Evolutionary conservation across 1,140 invertebrate species (phyloP), one percentile per base, ranked within the genome.

Genomic region (Steinernema feltiae): DNA sequence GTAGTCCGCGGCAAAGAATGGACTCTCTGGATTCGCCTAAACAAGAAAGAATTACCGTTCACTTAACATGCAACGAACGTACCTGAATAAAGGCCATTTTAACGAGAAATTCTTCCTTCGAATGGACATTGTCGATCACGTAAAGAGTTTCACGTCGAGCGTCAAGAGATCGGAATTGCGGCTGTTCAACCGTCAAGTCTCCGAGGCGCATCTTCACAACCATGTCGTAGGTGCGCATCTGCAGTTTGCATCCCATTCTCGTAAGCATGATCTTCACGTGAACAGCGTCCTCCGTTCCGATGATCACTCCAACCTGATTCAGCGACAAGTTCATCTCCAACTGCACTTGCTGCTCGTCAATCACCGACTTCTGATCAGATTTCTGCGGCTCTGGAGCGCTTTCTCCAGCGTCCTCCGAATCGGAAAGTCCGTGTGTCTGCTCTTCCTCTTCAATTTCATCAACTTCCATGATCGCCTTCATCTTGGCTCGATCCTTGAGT

Each of bases 1-100:
- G 84, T 94, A 92, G 35, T 89, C 90, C 3, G 91, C 91, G 75
- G 88, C 88, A 83, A 97, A 95, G 81, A 95, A 93, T 1, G 94
- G 93, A 31, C 92, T 92, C 76, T 90, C 90, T 82, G 91, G 92
- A 82, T 95, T 91, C 0, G 93, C 92, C 91, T 76, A 41, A 76
- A 0, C 7, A 7, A n/a, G n/a, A n/a, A 46, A n/a, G 7, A 12
- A n/a, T 46, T 46, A 46, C 7, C 7, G 41, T 12, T 12, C n/a
- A n/a, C 41, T n/a, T 46, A 7, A n/a, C 41, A 46, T n/a, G 7
- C 7, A n/a, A 7, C n/a, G 7, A 7, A 12, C n/a, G 41, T 46
- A 27, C 53, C 24, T 88, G 73, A 17, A 79, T 30, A 79, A 76
- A 81, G 70, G 0, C 2, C 35, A 71, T 32, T 48, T 71, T 24